Base-by-base conservation (phyloP, 2,113 vertebrate genomes). In the Pollimyrus isidori region DNA sequence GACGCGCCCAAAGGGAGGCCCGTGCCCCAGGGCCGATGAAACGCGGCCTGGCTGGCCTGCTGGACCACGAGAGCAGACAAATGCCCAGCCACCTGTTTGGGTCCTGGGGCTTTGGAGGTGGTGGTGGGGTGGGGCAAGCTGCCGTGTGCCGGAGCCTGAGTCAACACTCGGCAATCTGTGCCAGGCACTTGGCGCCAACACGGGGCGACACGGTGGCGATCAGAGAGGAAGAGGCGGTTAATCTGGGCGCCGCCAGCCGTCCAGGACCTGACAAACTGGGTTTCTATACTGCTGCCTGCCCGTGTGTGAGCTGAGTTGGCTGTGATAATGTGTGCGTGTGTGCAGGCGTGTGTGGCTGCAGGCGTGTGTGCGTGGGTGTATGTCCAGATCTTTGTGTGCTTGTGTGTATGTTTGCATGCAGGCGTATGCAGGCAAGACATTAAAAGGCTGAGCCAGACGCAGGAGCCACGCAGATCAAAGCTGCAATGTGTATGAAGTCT, bases 401-500 rank as follows among this genome's bases (percentile, higher is more conserved):
- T 50, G 53, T 56, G 53, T 6, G 53, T 69, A 7, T 69, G 62
- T 69, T 7, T 11, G 10, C 30, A 10, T 69, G 65, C 26, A 13
- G 19, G 21, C 26, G 15, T 80, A 0, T 80, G 35, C 17, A 42
- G 73, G 35, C 15, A 15, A 42, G 35, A 13, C 35, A 19, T 80
- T 19, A 2, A n/a, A 42, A 80, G 35, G 35, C 73, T 80, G 73
- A 7, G 35, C 13, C n/a, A 73, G 23, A 11, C 26, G 3, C 2
- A 73, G 65, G n/a, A 73, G 30, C 4, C 73, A 80, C 30, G 1
- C 35, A 42, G 73, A 42, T 80, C 93, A 95, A 94, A 91, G 89
- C 88, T 87, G 91, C 92, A 89, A 88, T 87, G 92, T 52, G 93
- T 95, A 95, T 95, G 95, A 95, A 95, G 95, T 95, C 94, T 95